Evolutionary conservation across 2,113 vertebrate species (phyloP), one percentile per base, ranked within the genome.

Genomic region (Penelope pileata): DNA sequence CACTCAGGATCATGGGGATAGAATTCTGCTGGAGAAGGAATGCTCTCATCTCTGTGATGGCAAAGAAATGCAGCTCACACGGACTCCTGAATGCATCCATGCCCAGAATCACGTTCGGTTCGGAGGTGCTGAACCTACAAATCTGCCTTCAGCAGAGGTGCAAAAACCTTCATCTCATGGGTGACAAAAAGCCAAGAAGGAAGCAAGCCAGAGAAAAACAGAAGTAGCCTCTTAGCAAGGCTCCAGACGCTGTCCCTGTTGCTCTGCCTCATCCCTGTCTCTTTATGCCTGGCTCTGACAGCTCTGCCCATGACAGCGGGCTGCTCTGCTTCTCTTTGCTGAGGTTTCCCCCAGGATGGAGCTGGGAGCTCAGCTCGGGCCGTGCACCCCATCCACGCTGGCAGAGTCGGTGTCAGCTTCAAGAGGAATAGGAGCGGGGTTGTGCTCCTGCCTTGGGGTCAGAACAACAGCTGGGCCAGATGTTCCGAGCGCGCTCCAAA

Each of bases 401-500:
- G 68, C 73, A 48, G 17, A 12, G 40, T 64, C 32, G 38, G 12
- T n/a, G 43, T 18, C 74, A 40, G 54, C 72, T 93, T 42, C 73
- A 40, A 77, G 0, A 51, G 80, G 47, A 94, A 16, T 80, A 69
- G 66, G 48, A 88, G 86, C 3, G 8, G 42, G 94, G 91, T 24
- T 89, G 64, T 36, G 16, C 91, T 76, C 43, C 92, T 84, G 91
- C 95, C 91, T 90, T 58, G 80, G 91, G 95, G 77, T 94, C 89
- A 69, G 76, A 34, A 80, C 1, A 86, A 79, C 96, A 94, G 95
- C 94, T 93, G 89, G 79, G 95, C 94, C 96, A 97, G 94, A 97
- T 97, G 95, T 96, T 96, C 91, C 83, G 5, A 56, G 78, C 69
- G 32, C 34, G 8, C 24, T 58, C 77, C 64, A 38, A 95, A 70